Conservation (phyloP, 2,113 vertebrate genomes). For the Morone chrysops region DNA sequence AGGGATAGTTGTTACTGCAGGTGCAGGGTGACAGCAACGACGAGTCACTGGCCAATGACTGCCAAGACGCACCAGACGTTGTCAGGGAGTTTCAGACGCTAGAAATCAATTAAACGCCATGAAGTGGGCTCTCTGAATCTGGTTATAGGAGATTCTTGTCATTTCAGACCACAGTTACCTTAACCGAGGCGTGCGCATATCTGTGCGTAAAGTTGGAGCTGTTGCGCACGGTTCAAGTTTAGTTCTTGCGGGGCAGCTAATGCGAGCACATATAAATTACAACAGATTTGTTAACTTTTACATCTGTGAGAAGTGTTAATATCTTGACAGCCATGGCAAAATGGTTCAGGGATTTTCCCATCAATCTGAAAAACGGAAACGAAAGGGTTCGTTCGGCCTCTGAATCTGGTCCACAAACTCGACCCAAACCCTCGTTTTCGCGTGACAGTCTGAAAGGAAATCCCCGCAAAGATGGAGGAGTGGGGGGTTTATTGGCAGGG, state of each 20-base stretch:
- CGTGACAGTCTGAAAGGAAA: conserved; percentile 81
- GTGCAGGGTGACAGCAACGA: conserved; percentile 39
- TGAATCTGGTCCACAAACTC: conserved; percentile 83
- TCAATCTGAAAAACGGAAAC: conserved; percentile 90
- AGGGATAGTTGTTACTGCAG: conserved; percentile 81
- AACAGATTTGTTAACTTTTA: not conserved
- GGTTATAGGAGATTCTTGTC: not conserved
- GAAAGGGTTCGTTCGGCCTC: conserved; percentile 87
- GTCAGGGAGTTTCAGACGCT: conserved; percentile 12
- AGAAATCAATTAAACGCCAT: conserved; percentile 7
- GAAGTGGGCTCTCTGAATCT: not conserved
- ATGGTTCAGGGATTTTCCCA: conserved; percentile 96
- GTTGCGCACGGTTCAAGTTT: conserved; percentile 26
- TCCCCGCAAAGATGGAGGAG: conserved; percentile 83
- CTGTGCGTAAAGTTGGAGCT: conserved; percentile 70
- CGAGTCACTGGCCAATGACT: conserved; percentile 45
- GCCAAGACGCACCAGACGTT: conserved; percentile 53
- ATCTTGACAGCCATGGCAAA: conserved; percentile 87
- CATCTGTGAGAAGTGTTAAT: not conserved
- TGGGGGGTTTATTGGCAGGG: conserved; percentile 80
- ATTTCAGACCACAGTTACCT: not conserved
- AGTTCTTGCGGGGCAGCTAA: not conserved
- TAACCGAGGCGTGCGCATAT: conserved; percentile 32
- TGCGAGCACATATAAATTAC: not conserved
- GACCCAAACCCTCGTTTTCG: conserved; percentile 82